Conservation (phyloP, 2,113 vertebrate species). For the Geothlypis trichas region DNA sequence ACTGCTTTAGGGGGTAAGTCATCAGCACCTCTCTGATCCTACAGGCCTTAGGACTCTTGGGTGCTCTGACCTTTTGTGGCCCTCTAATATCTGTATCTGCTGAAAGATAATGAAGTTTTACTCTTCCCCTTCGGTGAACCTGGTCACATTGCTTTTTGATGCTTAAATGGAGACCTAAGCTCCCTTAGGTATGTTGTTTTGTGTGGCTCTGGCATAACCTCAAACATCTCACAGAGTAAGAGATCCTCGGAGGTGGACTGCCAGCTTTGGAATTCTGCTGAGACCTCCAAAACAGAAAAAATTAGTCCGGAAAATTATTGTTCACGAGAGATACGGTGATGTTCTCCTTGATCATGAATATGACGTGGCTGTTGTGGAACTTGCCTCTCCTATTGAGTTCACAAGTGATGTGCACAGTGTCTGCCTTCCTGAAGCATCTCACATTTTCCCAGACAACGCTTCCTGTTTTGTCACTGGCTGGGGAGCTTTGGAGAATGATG, state of each 20-base stretch:
- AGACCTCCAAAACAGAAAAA: slow-evolving; percentile 70
- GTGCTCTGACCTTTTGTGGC: neutral
- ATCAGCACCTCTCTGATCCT: neutral
- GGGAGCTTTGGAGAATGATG: slow-evolving; percentile 71
- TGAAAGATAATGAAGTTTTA: neutral
- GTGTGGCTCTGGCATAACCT: neutral
- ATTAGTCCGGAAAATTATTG: slow-evolving; percentile 61
- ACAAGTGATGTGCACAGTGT: slow-evolving; percentile 66
- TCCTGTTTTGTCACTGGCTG: slow-evolving; percentile 79
- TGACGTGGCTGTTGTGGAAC: slow-evolving; percentile 74
- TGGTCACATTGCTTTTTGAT: neutral
- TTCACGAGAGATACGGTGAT: slow-evolving; percentile 61
- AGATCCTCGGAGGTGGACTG: slow-evolving; percentile 68
- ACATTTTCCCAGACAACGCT: slow-evolving; percentile 49
- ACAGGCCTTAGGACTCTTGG: neutral
- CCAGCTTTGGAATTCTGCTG: slow-evolving; percentile 76
- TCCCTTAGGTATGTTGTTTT: neutral
- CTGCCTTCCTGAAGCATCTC: slow-evolving; percentile 74
- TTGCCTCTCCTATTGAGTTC: slow-evolving; percentile 66
- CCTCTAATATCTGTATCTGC: neutral
- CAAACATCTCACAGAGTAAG: slow-evolving; percentile 48
- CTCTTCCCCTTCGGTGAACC: neutral
- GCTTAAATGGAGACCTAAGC: neutral
- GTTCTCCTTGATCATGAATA: slow-evolving; percentile 8
- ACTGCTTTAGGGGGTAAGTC: slow-evolving; percentile 83